Percentiles rank a stretch among this genome's conserved stretches.
phyloP scores from a whole-genome alignment of 2,797 vertebrate genomes.

The Nasua narica region DNA sequence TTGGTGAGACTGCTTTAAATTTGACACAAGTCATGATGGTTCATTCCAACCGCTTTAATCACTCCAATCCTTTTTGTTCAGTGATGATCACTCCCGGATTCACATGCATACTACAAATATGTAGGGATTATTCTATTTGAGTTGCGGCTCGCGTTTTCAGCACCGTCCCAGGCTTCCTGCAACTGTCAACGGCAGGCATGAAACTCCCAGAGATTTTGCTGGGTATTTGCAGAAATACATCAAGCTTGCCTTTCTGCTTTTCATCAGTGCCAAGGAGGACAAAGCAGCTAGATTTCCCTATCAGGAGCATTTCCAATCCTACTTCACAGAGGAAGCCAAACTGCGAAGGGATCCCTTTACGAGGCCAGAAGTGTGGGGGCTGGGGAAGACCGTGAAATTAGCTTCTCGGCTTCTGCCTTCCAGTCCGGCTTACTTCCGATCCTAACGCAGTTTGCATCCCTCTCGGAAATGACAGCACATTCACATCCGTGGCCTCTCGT shows the following conservation, averaged over 20 bases:
- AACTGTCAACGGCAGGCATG: neutral
- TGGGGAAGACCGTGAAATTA: neutral
- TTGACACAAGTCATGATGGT: neutral
- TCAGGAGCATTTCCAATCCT: neutral
- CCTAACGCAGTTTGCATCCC: neutral
- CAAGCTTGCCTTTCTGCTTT: neutral
- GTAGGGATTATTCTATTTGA: neutral
- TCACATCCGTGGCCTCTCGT: neutral
- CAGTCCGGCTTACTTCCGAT: fast-evolving
- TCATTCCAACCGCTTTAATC: neutral
- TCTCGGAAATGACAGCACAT: neutral
- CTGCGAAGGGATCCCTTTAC: neutral
- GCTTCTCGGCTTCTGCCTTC: neutral
- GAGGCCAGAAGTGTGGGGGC: neutral
- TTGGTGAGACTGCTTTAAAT: neutral
- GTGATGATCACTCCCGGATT: neutral
- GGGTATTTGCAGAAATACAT: neutral
- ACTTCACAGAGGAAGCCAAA: neutral
- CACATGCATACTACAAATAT: neutral
- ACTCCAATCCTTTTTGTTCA: neutral
- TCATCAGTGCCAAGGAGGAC: neutral
- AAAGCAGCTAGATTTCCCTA: neutral
- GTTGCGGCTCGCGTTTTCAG: neutral
- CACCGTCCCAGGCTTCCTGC: neutral
- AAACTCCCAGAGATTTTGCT: neutral